Base-by-base conservation (phyloP, 2,797 vertebrate genomes). In the Epinephelus awoara region DNA sequence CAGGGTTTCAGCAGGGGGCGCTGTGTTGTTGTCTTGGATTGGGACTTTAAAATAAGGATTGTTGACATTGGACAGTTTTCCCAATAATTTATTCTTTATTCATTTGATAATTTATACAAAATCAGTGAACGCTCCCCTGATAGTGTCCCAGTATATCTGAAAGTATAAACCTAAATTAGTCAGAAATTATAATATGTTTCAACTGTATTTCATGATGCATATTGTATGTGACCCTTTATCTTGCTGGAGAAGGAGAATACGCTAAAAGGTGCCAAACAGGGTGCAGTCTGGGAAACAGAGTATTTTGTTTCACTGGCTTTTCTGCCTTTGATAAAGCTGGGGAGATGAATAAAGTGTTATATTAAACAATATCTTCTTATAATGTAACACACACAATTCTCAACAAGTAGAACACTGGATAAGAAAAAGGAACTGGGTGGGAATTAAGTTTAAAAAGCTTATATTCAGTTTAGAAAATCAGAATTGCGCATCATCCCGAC, bases 1-100 rank as follows among this genome's bases (percentile, higher is more conserved):
- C 88, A 92, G 90, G 91, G 90, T 92, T 82, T 79, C 73, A 85
- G 68, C 82, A 82, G 88, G 61, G 68, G 84, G 76, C 55, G 54
- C 78, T 62, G 34, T 44, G 29, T 52, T 38, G 61, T 81, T 64
- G 68, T 63, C 81, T 69, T 72, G 56, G 79, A 85, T 70, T 71
- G 72, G 70, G 78, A 79, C 57, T 73, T 80, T 63, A 38, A 76
- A 66, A 34, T 4, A 10, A 42, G 10, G n/a, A 29, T 14, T 7
- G 44, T 67, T 58, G 42, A 50, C 38, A 13, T 67, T 56, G 63
- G 52, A 72, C 40, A 54, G 77, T 13, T 64, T 68, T 62, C 42
- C 68, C 67, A 58, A 50, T 72, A 65, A 58, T 76, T 57, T 80
- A 72, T 79, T 80, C 65, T 59, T 63, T 77, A 72, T 75, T 61